A percentile compares a stretch with the other conserved stretches of the same genome.
phyloP scores from a whole-genome alignment of 1,140 invertebrate species.

The Panagrolaimus sp. region DNA sequence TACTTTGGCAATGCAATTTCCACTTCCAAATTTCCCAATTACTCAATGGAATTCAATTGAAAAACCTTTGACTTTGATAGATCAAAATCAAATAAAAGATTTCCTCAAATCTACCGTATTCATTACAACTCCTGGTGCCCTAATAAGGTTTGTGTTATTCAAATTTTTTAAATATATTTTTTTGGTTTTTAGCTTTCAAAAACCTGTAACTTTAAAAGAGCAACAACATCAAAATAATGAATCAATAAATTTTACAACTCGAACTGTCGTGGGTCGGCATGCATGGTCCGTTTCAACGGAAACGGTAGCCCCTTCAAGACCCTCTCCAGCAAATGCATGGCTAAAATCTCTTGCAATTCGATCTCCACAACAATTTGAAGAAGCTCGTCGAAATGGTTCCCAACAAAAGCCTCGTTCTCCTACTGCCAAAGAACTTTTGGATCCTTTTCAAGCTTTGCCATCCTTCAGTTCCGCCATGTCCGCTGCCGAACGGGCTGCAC shows the following conservation, averaged over 20 bases:
- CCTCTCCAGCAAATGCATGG: background rate
- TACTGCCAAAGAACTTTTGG: background rate
- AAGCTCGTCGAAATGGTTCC: background rate
- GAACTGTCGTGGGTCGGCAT: background rate
- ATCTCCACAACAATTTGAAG: background rate
- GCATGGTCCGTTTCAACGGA: background rate
- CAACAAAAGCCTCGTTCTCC: background rate
- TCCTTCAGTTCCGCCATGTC: slow-evolving; percentile 10
- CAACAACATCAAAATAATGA: background rate
- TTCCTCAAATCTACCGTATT: slow-evolving; percentile 18
- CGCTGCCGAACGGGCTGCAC: slow-evolving; percentile 7
- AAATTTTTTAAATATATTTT: no score
- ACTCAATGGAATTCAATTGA: slow-evolving; percentile 50
- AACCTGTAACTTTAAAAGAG: background rate
- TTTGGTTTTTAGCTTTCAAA: slow-evolving; percentile 23
- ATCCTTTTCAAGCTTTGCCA: background rate
- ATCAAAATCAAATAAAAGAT: slow-evolving; percentile 14
- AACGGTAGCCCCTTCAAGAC: background rate
- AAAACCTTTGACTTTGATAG: slow-evolving; percentile 2
- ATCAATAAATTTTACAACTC: background rate
- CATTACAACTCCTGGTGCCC: slow-evolving; percentile 32
- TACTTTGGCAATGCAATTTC: slow-evolving; percentile 39
- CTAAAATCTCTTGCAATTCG: background rate
- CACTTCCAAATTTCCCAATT: slow-evolving; percentile 51
- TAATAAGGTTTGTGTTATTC: slow-evolving; percentile 22